These are phyloP conservation scores for Nymphalis io DNA, from an alignment of 1,140 invertebrate genomes.

Conservation along the genomic window DNA sequence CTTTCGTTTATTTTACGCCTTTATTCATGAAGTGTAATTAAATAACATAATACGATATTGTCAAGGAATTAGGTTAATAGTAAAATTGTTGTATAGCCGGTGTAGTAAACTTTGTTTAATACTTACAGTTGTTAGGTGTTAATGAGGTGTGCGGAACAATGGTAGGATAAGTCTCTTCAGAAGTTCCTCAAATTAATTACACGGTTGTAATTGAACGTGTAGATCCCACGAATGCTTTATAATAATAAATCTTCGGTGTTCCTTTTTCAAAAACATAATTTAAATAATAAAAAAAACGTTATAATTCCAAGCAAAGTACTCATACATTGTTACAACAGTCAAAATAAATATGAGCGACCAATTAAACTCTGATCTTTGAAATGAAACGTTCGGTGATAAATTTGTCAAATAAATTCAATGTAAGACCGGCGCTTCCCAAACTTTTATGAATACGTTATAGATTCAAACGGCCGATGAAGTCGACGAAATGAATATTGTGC, in stretches of 20 bases:
- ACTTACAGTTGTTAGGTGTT: constrained; percentile 2
- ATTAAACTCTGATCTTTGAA: constrained; percentile 31
- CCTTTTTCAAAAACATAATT: not conserved
- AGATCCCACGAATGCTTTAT: not conserved
- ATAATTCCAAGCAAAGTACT: not conserved
- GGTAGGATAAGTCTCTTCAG: no score
- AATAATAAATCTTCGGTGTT: not conserved
- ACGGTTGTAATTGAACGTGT: not conserved
- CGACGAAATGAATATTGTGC: constrained; percentile 32
- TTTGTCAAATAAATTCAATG: constrained; percentile 33
- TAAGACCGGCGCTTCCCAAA: constrained; percentile 16
- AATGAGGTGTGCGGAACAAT: not conserved
- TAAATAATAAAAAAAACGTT: not conserved
- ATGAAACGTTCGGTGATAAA: constrained; percentile 27
- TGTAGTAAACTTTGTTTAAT: not conserved
- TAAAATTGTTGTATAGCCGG: not conserved
- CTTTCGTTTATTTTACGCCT: not conserved
- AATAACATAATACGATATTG: not conserved
- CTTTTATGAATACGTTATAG: constrained; percentile 34
- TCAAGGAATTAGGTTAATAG: constrained; percentile 9
- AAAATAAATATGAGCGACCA: constrained; percentile 31
- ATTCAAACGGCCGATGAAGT: constrained; percentile 31
- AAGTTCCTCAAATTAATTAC: not conserved
- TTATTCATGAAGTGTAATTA: not conserved
- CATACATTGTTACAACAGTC: constrained; percentile 24